These are phyloP conservation scores for Balanococcus diminutus DNA, from an alignment of 2,888 invertebrate genomes.

Conservation along the genomic window DNA sequence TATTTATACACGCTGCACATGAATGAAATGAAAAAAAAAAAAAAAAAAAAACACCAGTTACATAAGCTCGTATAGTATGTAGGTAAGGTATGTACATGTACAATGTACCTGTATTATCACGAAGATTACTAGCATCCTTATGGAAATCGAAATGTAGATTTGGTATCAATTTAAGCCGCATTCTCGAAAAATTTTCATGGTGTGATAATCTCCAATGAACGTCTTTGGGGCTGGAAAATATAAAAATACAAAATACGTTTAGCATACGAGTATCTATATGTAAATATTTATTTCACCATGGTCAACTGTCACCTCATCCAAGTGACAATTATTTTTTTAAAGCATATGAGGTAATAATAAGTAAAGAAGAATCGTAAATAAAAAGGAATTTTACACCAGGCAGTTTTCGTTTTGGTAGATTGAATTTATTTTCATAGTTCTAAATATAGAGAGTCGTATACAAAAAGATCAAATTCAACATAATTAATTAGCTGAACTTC, in stretches of 20 bases:
- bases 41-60: not conserved
- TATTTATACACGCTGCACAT: not conserved
- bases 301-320: not conserved
- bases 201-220: conserved; percentile 68
- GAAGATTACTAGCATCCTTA: conserved; percentile 66
- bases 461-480: not conserved
- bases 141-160: conserved; percentile 67
- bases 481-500: not conserved
- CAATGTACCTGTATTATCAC: conserved; percentile 66
- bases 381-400: not conserved
- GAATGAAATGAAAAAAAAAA: not conserved
- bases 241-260: too few relatives aligned
- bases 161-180: conserved; percentile 68
- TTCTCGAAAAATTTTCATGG: conserved; percentile 69
- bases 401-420: not conserved
- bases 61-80: not conserved
- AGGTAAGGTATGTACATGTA: too few relatives aligned
- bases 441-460: not conserved
- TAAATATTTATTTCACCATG: too few relatives aligned
- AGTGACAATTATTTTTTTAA: not conserved
- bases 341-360: too few relatives aligned
- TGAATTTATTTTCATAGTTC: not conserved
- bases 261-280: too few relatives aligned
- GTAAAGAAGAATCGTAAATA: too few relatives aligned
- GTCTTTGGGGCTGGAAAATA: conserved; percentile 61